Conservation (phyloP, 2,888 invertebrate genomes). For the Bhutanitis thaidina region DNA sequence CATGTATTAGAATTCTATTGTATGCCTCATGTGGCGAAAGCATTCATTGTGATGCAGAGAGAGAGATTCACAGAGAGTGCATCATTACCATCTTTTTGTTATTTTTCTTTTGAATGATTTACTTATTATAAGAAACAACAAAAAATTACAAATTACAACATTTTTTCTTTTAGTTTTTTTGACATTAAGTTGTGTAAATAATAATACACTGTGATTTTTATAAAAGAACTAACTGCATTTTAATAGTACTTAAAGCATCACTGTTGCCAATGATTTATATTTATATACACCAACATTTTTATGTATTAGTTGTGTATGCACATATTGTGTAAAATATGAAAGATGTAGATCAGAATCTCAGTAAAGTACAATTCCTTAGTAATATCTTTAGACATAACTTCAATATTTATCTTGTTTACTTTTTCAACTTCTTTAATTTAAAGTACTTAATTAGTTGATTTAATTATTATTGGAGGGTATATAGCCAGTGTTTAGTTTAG, state of each 20-base stretch:
- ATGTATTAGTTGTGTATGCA: neutral
- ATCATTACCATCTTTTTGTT: too few relatives aligned
- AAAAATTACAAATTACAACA: too few relatives aligned
- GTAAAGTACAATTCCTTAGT: neutral
- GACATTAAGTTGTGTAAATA: neutral
- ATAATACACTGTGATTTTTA: neutral
- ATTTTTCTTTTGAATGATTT: too few relatives aligned
- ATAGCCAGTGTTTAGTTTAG: conserved; percentile 26
- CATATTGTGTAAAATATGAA: neutral
- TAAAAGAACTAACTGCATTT: neutral
- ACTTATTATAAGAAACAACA: too few relatives aligned
- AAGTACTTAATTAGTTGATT: conserved; percentile 54
- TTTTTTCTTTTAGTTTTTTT: neutral
- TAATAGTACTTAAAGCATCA: conserved; percentile 7
- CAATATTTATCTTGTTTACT: conserved; percentile 14
- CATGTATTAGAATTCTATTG: too few relatives aligned
- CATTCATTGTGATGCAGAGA: too few relatives aligned
- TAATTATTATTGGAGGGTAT: conserved; percentile 24
- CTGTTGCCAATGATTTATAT: neutral
- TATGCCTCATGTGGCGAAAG: too few relatives aligned
- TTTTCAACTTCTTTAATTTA: conserved; percentile 18
- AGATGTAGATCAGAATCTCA: neutral
- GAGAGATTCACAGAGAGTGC: too few relatives aligned
- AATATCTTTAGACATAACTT: conserved; percentile 4
- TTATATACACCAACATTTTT: neutral